Percentiles rank a stretch among this genome's conserved stretches.
Conservation (phyloP, 1,140 invertebrate genomes). For the Asbolus verrucosus region DNA sequence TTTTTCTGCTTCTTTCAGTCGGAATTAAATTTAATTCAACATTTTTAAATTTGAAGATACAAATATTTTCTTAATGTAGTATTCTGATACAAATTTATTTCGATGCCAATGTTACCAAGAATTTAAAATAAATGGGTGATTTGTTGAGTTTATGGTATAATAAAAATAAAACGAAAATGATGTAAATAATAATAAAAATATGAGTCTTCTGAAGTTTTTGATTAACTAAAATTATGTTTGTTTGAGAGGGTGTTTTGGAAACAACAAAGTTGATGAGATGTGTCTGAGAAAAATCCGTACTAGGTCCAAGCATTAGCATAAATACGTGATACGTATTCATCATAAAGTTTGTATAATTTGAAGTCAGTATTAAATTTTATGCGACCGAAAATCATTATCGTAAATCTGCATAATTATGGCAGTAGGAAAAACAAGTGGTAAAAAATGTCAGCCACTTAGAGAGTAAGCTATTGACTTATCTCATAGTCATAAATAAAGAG, state of each 20-base stretch:
- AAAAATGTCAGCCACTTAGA: constrained; percentile 64
- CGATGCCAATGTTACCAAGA: no score
- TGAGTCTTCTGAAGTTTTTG: no score
- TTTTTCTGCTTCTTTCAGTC: no score
- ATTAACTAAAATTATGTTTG: no score
- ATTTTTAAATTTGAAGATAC: no score
- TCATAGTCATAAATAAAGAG: constrained; percentile 62
- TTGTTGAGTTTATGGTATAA: no score
- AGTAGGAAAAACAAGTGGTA: constrained; percentile 62
- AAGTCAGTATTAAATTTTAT: constrained; percentile 44
- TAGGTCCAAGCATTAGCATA: constrained; percentile 34
- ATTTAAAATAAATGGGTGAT: no score
- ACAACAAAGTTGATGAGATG: constrained; percentile 23
- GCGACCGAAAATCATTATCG: constrained; percentile 52
- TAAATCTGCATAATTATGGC: constrained; percentile 63
- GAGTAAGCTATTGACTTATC: constrained; percentile 64
- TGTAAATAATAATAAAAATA: no score
- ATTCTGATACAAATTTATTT: no score
- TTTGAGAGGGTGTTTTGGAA: constrained; percentile 23
- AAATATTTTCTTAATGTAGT: no score
- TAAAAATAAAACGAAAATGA: no score
- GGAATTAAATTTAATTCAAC: no score
- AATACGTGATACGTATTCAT: constrained; percentile 41
- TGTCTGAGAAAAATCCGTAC: neutral
- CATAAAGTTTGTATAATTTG: constrained; percentile 44